Evolutionary conservation across 2,888 invertebrate species (phyloP).

Genomic region (Acleris emargana): DNA sequence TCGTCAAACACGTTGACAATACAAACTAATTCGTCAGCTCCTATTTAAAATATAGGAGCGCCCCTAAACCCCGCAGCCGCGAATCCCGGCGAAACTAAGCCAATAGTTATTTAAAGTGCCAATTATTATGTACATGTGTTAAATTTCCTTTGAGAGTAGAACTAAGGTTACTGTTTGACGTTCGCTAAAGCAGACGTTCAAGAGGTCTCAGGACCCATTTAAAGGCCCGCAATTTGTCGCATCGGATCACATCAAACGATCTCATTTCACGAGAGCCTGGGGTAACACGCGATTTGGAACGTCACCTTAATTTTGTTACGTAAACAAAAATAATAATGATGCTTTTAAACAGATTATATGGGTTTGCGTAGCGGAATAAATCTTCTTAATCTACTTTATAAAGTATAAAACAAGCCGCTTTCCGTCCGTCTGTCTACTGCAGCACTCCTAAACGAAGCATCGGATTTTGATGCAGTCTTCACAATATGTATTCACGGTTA

Average conservation of each 20-base stretch:
- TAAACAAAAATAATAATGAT: constrained; percentile 19
- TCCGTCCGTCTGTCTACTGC: no score
- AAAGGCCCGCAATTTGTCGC: constrained; percentile 63
- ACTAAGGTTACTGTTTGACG: constrained; percentile 38
- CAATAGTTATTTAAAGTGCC: constrained; percentile 31
- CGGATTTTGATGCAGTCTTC: no score
- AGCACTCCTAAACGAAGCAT: no score
- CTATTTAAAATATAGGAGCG: constrained; percentile 5
- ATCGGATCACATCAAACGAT: constrained; percentile 66
- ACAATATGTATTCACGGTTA: no score
- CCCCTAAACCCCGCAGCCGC: background rate
- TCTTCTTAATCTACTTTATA: no score
- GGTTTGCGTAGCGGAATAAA: no score
- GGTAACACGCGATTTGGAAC: constrained; percentile 41
- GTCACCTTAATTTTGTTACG: constrained; percentile 37
- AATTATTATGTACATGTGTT: constrained; percentile 38
- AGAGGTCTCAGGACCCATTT: constrained; percentile 44
- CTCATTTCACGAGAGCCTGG: constrained; percentile 49
- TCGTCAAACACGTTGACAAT: no score
- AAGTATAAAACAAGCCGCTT: no score
- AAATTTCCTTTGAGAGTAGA: constrained; percentile 43
- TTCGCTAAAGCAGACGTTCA: constrained; percentile 29
- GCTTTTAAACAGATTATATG: background rate
- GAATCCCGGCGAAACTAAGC: constrained; percentile 11
- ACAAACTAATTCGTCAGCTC: no score